A percentile compares a stretch with the other conserved stretches of the same genome.
Evolutionary conservation across 1,140 invertebrate species (phyloP).

Genomic region (Philaenus spumarius): DNA sequence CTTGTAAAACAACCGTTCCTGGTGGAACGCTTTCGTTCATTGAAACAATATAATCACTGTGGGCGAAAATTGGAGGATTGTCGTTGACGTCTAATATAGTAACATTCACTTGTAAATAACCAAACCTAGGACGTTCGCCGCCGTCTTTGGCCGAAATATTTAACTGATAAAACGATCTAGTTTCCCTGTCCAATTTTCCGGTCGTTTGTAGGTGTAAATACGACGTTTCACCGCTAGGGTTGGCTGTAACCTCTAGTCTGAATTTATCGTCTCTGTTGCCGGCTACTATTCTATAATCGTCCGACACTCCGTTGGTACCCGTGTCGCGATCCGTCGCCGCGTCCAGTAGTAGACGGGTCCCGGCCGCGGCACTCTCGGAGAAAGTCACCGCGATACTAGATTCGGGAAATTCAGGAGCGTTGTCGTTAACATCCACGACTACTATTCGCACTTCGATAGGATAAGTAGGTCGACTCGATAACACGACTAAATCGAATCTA

Average conservation of each 20-base stretch:
- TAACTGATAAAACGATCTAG: conserved; percentile 69
- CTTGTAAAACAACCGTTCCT: conserved; percentile 79
- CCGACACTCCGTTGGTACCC: conserved; percentile 76
- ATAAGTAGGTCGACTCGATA: conserved; percentile 88
- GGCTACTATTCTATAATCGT: conserved; percentile 80
- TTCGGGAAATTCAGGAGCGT: conserved; percentile 84
- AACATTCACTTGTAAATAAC: conserved; percentile 84
- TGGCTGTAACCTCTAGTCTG: conserved; percentile 74
- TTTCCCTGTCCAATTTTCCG: conserved; percentile 82
- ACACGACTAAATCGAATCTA: conserved; percentile 79
- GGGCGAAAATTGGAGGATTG: conserved; percentile 89
- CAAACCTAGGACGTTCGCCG: conserved; percentile 68
- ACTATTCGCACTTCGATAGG: conserved; percentile 84
- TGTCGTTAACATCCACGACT: conserved; percentile 84
- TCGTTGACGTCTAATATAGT: conserved; percentile 91
- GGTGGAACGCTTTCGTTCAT: conserved; percentile 85
- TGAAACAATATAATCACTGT: conserved; percentile 85
- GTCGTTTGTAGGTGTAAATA: conserved; percentile 88
- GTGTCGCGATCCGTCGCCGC: conserved; percentile 81
- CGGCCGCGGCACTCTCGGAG: conserved; percentile 83
- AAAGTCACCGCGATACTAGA: conserved; percentile 75
- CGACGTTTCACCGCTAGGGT: conserved; percentile 79
- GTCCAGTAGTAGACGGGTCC: conserved; percentile 77
- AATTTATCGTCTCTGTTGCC: conserved; percentile 86
- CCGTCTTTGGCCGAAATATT: conserved; percentile 88